Evolutionary conservation across 2,113 vertebrate genomes (phyloP), one percentile per base, ranked within the genome.

Genomic region (Charina bottae): DNA sequence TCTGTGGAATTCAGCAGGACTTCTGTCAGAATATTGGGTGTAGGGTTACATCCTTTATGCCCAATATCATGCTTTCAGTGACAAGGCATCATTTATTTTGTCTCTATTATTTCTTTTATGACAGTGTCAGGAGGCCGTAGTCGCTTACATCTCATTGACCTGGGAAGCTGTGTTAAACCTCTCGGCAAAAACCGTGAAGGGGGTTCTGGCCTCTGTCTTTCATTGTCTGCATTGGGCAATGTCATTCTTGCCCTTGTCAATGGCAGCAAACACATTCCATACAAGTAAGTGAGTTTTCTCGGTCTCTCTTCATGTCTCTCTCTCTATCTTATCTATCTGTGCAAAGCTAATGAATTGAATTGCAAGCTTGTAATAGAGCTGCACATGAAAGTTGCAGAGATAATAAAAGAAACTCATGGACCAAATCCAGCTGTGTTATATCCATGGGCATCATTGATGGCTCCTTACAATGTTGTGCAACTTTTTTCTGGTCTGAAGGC

Each of bases 241-340:
- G 99, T 99, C 96, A 99, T 99, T 97, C 98, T 99, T 0, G 99
- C 99, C 83, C 98, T 99, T n/a, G 99, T 99, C 97, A 99, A 99
- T 0, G 99, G 99, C 93, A 99, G 99, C 98, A 99, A 99, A 91
- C 99, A 99, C 96, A 99, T 99, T 96, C 99, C 99, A 0, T 99
- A 99, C 98, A 99, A 99, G 99, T 99, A 98, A 97, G 98, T 96
- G 42, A 23, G 59, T 17, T 84, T 28, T 84, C 11, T 83, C 12
- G 87, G 9, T 53, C 55, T 28, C 24, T 49, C 60, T 49, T 68
- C 64, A 28, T 49, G 33, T 15, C n/a, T 72, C 19, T 15, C n/a
- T 72, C 19, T 33, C 2, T 28, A 8, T 87, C 72, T 78, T 78
- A 21, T 2, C 33, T 87, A 87, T 24, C 55, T 87, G 33, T 59